Evolutionary conservation across 2,888 invertebrate species (phyloP).

Genomic region (Andricus quercusramuli): DNA sequence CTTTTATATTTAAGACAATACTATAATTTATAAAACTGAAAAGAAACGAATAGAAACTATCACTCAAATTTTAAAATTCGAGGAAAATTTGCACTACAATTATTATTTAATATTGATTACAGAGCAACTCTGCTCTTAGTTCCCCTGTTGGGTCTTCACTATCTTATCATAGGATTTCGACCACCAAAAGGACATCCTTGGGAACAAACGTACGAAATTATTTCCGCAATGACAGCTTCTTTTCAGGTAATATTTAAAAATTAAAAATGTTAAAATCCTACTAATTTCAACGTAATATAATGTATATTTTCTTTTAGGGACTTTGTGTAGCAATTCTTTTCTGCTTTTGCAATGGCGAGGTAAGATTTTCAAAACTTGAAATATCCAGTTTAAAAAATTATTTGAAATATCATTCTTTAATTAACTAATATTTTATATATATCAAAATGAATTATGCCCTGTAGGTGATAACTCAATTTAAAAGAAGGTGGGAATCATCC

Average conservation of each 20-base stretch:
- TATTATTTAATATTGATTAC: conserved; percentile 44
- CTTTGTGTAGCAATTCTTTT: conserved; percentile 94
- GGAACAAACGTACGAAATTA: conserved; percentile 90
- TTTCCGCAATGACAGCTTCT: conserved; percentile 92
- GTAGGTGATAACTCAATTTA: conserved; percentile 88
- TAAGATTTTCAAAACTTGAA: conserved; percentile 76
- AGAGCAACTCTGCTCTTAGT: conserved; percentile 94
- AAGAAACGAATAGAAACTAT: too few relatives aligned
- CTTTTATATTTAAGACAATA: not conserved
- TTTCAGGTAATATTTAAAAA: conserved; percentile 84
- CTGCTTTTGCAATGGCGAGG: conserved; percentile 97
- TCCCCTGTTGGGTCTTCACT: conserved; percentile 94
- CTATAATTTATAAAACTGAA: not conserved
- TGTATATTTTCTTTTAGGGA: conserved; percentile 83
- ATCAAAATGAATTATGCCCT: too few relatives aligned
- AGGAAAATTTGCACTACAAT: not conserved
- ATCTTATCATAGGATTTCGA: conserved; percentile 92
- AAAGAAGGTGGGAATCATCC: conserved; percentile 88
- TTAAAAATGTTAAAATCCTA: conserved; percentile 16
- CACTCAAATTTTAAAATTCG: not conserved
- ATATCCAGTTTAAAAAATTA: not conserved
- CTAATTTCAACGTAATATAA: not conserved
- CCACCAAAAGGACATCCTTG: conserved; percentile 85
- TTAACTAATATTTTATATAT: not conserved
- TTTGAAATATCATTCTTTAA: not conserved